Percentiles rank a stretch among this genome's conserved stretches.
Evolutionary conservation across 2,797 vertebrate species (phyloP).

Genomic region (Tauraco hartlaubi): DNA sequence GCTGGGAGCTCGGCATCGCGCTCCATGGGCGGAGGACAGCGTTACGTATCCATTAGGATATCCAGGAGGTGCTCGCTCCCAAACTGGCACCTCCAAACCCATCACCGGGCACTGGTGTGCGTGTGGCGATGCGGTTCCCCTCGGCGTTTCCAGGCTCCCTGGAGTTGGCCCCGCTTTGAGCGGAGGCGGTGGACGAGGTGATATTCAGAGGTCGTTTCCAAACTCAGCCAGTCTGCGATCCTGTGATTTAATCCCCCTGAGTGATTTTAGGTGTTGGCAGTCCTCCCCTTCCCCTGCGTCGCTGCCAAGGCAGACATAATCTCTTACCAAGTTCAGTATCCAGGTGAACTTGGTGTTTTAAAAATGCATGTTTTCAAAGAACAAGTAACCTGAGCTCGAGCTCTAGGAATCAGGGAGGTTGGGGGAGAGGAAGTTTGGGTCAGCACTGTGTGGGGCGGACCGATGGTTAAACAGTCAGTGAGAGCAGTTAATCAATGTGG

Average conservation of each 20-base stretch:
- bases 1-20: background rate
- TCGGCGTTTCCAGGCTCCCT: background rate
- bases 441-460: rapidly evolving
- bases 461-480: background rate
- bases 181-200: background rate
- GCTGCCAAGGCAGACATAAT: background rate
- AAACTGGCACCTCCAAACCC: background rate
- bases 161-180: background rate
- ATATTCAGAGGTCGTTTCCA: background rate
- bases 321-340: background rate
- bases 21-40: background rate
- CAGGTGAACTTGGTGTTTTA: background rate
- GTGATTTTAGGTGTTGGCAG: background rate
- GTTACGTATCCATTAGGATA: rapidly evolving
- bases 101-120: background rate
- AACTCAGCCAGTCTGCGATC: rapidly evolving
- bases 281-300: background rate
- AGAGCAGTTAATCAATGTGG: background rate
- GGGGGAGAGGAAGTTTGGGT: background rate
- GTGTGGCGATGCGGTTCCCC: too few relatives aligned
- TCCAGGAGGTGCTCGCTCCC: background rate
- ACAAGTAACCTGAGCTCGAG: background rate
- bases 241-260: background rate
- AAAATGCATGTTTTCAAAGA: rapidly evolving
- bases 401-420: background rate